These are phyloP conservation scores for Actenoides hombroni DNA, from an alignment of 2,113 vertebrate species.

Conservation along the genomic window DNA sequence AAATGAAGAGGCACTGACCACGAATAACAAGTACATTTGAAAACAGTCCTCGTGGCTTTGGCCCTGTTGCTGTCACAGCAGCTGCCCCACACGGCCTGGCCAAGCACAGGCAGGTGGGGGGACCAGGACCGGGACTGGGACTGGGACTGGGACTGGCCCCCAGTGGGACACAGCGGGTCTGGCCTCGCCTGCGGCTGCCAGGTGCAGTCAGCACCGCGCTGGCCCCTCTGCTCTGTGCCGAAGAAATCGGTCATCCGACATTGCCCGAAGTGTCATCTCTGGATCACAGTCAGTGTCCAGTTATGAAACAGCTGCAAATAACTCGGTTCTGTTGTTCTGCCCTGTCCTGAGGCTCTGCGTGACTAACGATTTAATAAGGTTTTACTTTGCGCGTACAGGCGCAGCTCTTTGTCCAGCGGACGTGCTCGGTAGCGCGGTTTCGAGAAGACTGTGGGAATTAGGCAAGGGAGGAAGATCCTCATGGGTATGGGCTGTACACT, in stretches of 20 bases:
- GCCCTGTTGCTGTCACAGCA: not conserved
- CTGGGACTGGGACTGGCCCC: not conserved
- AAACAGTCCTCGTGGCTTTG: not conserved
- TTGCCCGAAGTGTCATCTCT: not conserved
- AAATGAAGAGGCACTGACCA: not conserved
- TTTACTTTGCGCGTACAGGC: not conserved
- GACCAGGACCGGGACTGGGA: not conserved
- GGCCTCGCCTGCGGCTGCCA: rapidly evolving
- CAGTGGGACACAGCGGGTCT: rapidly evolving
- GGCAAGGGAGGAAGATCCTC: not conserved
- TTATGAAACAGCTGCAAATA: not conserved
- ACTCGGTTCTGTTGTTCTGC: not conserved
- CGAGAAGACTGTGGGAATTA: not conserved
- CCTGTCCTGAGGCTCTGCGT: not conserved
- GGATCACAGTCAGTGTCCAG: not conserved
- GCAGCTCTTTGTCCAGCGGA: not conserved
- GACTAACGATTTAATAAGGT: not conserved
- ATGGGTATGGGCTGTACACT: not conserved
- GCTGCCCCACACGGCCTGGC: not conserved
- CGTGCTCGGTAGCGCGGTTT: not conserved
- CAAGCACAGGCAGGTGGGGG: rapidly evolving
- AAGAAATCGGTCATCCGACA: not conserved
- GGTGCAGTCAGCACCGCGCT: rapidly evolving
- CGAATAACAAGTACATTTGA: not conserved
- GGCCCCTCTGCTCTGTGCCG: not conserved